A percentile compares a stretch with the other conserved stretches of the same genome.
phyloP scores from a whole-genome alignment of 2,113 vertebrate species.

The Neogale vison region DNA sequence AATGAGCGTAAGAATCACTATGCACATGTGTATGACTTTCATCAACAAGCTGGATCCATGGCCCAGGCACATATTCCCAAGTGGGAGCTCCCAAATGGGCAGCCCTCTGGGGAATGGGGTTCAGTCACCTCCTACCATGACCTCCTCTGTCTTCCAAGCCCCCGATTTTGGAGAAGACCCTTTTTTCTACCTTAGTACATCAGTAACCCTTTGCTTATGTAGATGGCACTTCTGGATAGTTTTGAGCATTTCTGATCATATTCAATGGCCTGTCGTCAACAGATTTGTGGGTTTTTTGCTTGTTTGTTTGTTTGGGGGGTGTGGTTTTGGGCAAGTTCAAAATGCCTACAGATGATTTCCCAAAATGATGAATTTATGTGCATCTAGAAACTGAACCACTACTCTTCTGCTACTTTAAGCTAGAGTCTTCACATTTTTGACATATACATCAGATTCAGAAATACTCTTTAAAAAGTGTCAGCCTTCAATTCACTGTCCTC shows the following conservation, averaged over 20 bases:
- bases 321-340: neutral
- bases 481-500: conserved; percentile 19
- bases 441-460: neutral
- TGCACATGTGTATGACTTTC: too few relatives aligned
- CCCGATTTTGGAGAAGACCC: neutral
- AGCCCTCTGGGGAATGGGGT: neutral
- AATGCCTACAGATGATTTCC: conserved; percentile 17
- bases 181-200: neutral
- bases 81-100: neutral
- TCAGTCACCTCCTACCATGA: neutral
- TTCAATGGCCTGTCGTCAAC: neutral
- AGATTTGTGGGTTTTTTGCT: neutral
- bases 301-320: neutral
- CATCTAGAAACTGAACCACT: neutral
- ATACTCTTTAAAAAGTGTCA: neutral
- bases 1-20: neutral
- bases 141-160: neutral
- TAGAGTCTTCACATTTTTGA: conserved; percentile 12
- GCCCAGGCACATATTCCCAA: neutral
- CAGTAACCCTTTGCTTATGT: neutral
- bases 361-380: neutral
- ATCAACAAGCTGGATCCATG: neutral
- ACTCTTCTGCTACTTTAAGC: neutral
- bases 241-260: conserved; percentile 31
- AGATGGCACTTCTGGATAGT: neutral